Evolutionary conservation across 2,113 vertebrate species (phyloP).

Genomic region (Craseonycteris thonglongyai): DNA sequence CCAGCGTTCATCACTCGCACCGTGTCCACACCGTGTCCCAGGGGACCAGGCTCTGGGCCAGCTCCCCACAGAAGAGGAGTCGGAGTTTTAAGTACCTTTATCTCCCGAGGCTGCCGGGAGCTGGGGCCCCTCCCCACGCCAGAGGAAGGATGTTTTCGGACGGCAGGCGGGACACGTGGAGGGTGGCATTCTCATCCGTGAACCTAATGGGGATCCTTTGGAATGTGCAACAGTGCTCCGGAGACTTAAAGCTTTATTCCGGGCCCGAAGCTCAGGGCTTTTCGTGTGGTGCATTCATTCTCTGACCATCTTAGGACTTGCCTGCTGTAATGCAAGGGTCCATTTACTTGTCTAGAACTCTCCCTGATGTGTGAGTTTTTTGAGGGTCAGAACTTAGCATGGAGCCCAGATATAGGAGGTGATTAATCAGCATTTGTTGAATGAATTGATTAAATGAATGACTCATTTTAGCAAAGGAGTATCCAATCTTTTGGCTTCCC

Average conservation of each 20-base stretch:
- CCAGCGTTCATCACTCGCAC: not conserved
- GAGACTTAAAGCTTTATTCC: not conserved
- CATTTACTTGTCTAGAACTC: not conserved
- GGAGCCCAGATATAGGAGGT: not conserved
- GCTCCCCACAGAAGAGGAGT: not conserved
- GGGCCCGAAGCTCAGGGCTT: not conserved
- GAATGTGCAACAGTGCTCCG: not conserved
- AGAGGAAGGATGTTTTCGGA: not conserved
- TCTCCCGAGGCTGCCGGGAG: not conserved
- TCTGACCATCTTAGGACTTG: not conserved
- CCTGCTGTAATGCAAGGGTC: fast-evolving
- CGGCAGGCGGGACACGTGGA: fast-evolving
- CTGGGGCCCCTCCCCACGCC: not conserved
- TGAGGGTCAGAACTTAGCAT: not conserved
- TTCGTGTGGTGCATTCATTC: fast-evolving
- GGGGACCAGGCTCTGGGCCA: not conserved
- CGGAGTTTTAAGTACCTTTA: not conserved
- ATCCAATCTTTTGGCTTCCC: no score
- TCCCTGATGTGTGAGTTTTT: not conserved
- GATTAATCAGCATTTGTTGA: not conserved
- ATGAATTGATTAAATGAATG: not conserved
- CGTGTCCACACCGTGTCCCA: fast-evolving
- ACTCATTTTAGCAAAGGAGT: not conserved
- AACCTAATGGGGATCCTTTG: not conserved
- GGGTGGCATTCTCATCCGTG: not conserved